A percentile compares a stretch with the other conserved stretches of the same genome.
These are phyloP conservation scores for Gobio gobio DNA, from an alignment of 2,113 vertebrate species.

Conservation along the genomic window DNA sequence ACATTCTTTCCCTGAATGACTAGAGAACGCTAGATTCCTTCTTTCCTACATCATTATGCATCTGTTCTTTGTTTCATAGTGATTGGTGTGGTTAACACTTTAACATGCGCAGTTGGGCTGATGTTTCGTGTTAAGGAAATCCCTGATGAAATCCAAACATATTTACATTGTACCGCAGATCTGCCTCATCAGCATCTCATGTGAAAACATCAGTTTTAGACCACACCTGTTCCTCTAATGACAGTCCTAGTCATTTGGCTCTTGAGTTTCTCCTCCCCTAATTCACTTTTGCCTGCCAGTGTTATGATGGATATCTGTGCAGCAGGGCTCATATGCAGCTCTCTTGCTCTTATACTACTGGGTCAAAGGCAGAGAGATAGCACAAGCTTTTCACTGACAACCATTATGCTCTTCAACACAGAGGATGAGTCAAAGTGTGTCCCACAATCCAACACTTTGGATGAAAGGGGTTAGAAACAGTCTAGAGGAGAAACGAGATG, in stretches of 20 bases:
- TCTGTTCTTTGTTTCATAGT: constrained; percentile 23
- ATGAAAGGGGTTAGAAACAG: background rate
- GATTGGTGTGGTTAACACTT: background rate
- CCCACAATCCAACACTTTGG: constrained; percentile 21
- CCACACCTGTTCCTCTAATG: constrained; percentile 53
- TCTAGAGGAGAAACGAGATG: background rate
- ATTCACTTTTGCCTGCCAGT: constrained; percentile 25
- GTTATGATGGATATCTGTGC: constrained; percentile 20
- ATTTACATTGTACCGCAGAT: background rate
- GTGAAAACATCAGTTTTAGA: constrained; percentile 12
- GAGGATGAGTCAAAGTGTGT: constrained; percentile 23
- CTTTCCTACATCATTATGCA: background rate
- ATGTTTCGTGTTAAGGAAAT: constrained; percentile 15
- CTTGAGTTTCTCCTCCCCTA: constrained; percentile 12
- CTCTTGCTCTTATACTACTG: constrained; percentile 1
- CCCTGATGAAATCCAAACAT: background rate
- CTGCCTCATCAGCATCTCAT: constrained; percentile 15
- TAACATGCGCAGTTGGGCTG: background rate
- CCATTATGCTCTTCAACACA: constrained; percentile 46
- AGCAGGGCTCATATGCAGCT: constrained; percentile 11
- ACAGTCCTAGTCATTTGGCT: constrained; percentile 34
- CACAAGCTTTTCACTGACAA: background rate
- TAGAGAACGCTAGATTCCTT: background rate
- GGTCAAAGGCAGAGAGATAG: constrained; percentile 29
- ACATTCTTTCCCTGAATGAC: background rate